Conservation (phyloP, 1,140 invertebrate species). For the Homalodisca vitripennis region DNA sequence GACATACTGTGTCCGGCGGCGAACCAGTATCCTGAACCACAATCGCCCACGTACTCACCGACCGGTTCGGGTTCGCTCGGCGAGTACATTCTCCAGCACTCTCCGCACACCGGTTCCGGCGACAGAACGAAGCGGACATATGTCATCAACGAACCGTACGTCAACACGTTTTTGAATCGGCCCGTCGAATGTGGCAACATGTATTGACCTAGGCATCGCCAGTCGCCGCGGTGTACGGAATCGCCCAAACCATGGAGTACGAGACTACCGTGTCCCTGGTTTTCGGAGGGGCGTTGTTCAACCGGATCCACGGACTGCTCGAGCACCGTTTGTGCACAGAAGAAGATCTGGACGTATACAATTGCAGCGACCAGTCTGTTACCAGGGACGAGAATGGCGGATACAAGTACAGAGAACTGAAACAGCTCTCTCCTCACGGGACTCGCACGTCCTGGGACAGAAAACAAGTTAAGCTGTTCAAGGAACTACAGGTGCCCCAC, state of each 20-base stretch:
- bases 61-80: not conserved
- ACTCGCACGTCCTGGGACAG: not conserved
- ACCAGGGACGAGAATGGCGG: not conserved
- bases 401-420: not conserved
- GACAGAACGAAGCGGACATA: not conserved
- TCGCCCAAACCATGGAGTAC: not conserved
- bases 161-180: constrained; percentile 6
- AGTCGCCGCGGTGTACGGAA: not conserved
- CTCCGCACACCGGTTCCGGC: not conserved
- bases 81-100: not conserved
- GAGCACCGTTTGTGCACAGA: not conserved
- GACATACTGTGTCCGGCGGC: not conserved
- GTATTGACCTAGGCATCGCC: not conserved
- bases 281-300: not conserved
- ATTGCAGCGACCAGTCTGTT: not conserved
- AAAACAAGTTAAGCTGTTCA: not conserved
- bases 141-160: constrained; percentile 15
- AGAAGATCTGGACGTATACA: not conserved
- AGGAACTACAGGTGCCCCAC: not conserved
- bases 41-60: not conserved
- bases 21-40: not conserved
- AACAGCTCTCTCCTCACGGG: not conserved
- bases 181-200: constrained; percentile 16
- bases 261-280: not conserved
- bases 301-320: no score